Base-by-base conservation (phyloP, 2,113 vertebrate species). In the Vulpes lagopus region DNA sequence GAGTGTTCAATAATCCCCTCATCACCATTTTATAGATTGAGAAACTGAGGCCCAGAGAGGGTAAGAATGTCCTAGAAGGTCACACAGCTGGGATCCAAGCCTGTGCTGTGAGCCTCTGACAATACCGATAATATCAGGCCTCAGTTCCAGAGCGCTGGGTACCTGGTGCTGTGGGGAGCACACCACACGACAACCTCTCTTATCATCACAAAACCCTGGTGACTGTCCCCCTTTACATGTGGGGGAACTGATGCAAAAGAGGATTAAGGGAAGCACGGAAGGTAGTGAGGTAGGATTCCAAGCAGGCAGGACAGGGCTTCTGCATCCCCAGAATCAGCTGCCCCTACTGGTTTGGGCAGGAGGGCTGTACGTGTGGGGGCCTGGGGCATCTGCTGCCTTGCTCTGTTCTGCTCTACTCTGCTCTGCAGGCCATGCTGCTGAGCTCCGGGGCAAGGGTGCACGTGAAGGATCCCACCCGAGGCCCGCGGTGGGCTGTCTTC, bases 61-160 rank as follows among this genome's bases (percentile, higher is more conserved):
- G 53, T 2, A 30, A 23, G 78, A 0, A 0, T 15, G 25, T 87
- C 62, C 71, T 5, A 0, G 30, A 32, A 76, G 30, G 65, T 49
- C 59, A 73, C 67, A 59, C 1, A 53, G 15, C 59, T 4, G 20
- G 81, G 49, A 23, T 16, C 38, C 10, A 5, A 15, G 32, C 11
- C 27, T 0, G 0, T 2, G 6, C n/a, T 19, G 5, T 1, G 25
- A 43, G 23, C 23, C 0, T 22, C 71, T 8, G 11, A 16, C 8
- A 27, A 14, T 27, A 32, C 3, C 8, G 51, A 0, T 2, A n/a
- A 35, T 3, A 4, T 22, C 25, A 22, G 17, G 8, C 0, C 60
- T 32, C 23, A 5, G n/a, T 49, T 60, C 32, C 0, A 3, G 0
- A 20, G 9, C 0, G 3, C n/a, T 0, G 2, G 11, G 17, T 0